phyloP scores from a whole-genome alignment of 35 echinoderm and acorn worm genomes.

The Strongylocentrotus purpuratus region DNA sequence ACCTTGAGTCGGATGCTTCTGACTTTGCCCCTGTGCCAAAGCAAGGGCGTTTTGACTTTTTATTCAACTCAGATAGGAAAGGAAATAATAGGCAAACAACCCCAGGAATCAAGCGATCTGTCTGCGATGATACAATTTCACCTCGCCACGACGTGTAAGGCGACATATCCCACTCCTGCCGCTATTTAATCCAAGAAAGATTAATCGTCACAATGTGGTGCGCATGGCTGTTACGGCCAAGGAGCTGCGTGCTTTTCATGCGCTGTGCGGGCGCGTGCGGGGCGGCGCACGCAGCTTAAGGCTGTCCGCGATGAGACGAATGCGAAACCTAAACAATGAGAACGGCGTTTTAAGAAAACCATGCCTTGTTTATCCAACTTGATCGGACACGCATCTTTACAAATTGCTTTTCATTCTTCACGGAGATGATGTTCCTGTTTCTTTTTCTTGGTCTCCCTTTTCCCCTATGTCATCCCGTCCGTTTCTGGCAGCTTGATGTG shows the following conservation, averaged over 20 bases:
- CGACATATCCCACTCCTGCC: neutral
- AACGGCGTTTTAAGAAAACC: constrained; percentile 36
- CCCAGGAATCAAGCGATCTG: constrained; percentile 28
- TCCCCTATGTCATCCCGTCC: neutral
- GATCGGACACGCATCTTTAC: constrained; percentile 40
- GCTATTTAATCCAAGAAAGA: neutral
- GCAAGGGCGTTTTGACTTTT: neutral
- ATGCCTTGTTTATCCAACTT: constrained; percentile 14
- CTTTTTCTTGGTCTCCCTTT: neutral
- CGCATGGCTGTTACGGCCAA: neutral
- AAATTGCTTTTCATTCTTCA: constrained; percentile 48
- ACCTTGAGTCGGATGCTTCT: neutral
- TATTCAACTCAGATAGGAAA: neutral
- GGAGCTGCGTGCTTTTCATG: neutral
- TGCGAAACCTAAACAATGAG: neutral
- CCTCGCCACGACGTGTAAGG: neutral
- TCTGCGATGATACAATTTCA: constrained; percentile 42
- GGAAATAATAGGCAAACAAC: constrained; percentile 47
- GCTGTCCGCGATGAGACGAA: neutral
- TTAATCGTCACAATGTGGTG: neutral
- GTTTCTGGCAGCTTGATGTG: constrained; percentile 5
- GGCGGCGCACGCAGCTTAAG: neutral
- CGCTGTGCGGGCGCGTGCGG: neutral
- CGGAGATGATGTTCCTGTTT: constrained; percentile 17
- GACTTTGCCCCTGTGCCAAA: neutral